These are phyloP conservation scores for Thinocorus orbignyianus DNA, from an alignment of 2,113 vertebrate species.

Conservation along the genomic window DNA sequence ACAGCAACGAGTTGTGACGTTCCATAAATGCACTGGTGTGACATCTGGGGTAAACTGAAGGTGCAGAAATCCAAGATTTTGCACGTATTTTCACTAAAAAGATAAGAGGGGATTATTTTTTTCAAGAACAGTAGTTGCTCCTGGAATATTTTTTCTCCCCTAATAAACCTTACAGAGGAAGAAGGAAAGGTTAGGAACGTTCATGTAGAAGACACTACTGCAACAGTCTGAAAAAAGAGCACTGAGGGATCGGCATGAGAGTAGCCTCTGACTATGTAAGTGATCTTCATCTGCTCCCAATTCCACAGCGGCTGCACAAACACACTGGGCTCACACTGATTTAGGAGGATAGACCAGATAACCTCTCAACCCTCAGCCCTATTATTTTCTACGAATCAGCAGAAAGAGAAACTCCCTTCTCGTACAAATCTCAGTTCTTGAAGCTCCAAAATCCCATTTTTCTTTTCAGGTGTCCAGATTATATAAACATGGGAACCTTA, in stretches of 20 bases:
- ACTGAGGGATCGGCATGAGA: neutral
- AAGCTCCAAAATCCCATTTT: conserved; percentile 22
- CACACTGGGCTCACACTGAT: neutral
- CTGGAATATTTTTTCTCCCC: neutral
- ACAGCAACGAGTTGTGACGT: neutral
- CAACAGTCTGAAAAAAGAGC: neutral
- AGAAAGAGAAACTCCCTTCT: conserved; percentile 49
- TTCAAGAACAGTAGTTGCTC: neutral
- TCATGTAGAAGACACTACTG: neutral
- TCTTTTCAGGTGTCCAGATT: conserved; percentile 40
- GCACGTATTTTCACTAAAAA: neutral
- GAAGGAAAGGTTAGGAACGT: neutral
- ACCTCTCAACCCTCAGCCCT: conserved; percentile 31
- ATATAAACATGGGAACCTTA: conserved; percentile 49
- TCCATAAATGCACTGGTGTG: neutral
- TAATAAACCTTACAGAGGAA: neutral
- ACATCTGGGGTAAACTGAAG: neutral
- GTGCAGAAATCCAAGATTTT: neutral
- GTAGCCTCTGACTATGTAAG: neutral
- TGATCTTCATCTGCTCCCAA: neutral
- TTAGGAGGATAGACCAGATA: conserved; percentile 45
- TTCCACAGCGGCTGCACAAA: neutral
- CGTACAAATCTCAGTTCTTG: neutral
- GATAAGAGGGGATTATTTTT: neutral
- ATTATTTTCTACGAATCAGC: conserved; percentile 42